Evolutionary conservation across 64 coral and sea anemone species (phyloP), one percentile per base, ranked within the genome.

Genomic region (Stylophora pistillata): DNA sequence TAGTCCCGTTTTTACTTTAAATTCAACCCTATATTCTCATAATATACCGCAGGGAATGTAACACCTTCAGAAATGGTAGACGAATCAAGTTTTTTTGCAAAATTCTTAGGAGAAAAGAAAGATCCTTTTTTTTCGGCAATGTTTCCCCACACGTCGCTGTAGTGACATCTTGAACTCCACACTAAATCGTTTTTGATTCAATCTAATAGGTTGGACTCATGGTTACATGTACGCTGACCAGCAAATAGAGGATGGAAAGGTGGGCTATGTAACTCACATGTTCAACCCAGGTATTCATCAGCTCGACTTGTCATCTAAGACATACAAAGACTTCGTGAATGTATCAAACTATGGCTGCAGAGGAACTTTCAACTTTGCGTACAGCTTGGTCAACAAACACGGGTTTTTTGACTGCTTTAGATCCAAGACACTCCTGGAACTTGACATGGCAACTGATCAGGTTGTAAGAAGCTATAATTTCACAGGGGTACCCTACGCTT

Each of bases 201-300:
- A 14, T n/a, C 56, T 7, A 31, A 20, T 72, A 89, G 87, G 87
- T 0, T 89, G 59, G 59, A 79, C 87, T 4, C 87, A 79, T 62
- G 87, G 87, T 23, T 79, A 55, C 76, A 89, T 89, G 87, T 37
- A 31, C 27, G 74, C 87, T 28, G 13, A 89, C 76, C 13, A 66
- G 71, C 0, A 78, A 47, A 18, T 89, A 62, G 52, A 70, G 7
- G 23, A 89, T 18, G 87, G 87, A 47, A 79, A 80, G 12, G 23
- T 77, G n/a, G 87, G 73, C 5, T 89, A 71, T 37, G 87, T 89
- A 21, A 89, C 87, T 53, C 87, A 89, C 66, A 55, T 79, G 30
- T 55, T 1, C n/a, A 79, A 89, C 76, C 87, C 87, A 33, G 87
- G 87, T 25, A 9, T 89, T 16, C 87, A 89, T 34, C 52, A 58